These are phyloP conservation scores for Lasioglossum baleicum DNA, from an alignment of 1,140 invertebrate genomes.

Conservation along the genomic window DNA sequence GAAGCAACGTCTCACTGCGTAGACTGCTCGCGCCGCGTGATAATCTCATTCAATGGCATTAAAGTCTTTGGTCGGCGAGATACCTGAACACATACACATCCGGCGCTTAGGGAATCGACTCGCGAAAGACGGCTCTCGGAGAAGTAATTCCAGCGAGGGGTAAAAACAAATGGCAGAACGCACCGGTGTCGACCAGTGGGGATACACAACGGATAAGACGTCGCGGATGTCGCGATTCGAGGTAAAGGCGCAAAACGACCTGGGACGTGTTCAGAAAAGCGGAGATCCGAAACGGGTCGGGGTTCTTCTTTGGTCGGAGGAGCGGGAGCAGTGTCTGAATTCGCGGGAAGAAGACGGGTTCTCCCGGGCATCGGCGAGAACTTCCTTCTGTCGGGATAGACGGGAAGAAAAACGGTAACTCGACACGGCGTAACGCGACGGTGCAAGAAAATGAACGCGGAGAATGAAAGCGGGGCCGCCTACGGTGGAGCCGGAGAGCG, in stretches of 20 bases:
- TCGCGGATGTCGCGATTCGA: neutral
- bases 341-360: slow-evolving; percentile 29
- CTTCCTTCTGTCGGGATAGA: slow-evolving; percentile 24
- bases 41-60: neutral
- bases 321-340: neutral
- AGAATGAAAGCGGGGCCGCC: slow-evolving; percentile 31
- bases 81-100: neutral
- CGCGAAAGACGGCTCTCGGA: neutral
- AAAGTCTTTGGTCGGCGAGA: neutral
- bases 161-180: slow-evolving; percentile 17
- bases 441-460: slow-evolving; percentile 45
- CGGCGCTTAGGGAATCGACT: neutral
- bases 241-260: slow-evolving; percentile 20
- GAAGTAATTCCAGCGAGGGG: neutral
- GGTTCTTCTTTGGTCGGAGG: neutral
- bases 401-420: slow-evolving; percentile 48
- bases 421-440: slow-evolving; percentile 34
- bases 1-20: neutral
- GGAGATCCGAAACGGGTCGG: neutral
- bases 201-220: too few species aligned
- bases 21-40: neutral
- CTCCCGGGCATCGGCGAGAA: slow-evolving; percentile 35
- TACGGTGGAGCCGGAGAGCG: slow-evolving; percentile 15
- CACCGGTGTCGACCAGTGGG: neutral
- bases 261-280: slow-evolving; percentile 1